phyloP scores from a whole-genome alignment of 2,888 invertebrate species.

The Morinoia aosen region DNA sequence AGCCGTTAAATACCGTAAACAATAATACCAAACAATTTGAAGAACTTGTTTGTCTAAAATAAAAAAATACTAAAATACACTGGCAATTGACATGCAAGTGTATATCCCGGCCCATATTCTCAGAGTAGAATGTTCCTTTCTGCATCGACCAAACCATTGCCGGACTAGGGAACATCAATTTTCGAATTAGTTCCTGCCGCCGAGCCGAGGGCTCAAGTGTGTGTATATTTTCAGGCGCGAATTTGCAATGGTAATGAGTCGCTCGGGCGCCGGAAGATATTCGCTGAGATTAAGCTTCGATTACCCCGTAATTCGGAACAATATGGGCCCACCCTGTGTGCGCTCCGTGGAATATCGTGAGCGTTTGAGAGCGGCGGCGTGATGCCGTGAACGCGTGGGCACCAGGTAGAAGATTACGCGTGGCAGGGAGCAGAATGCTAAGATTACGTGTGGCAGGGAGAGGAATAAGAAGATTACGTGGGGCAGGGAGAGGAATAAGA shows the following conservation, averaged over 20 bases:
- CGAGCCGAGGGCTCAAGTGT: constrained; percentile 7
- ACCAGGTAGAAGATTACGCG: background rate
- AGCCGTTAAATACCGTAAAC: too few relatives aligned
- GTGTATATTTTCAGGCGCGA: background rate
- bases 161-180: background rate
- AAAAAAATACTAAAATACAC: background rate
- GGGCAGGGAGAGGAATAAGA: background rate
- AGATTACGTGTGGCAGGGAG: background rate
- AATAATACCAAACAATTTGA: background rate
- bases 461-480: background rate
- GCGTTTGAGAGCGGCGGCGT: too few relatives aligned
- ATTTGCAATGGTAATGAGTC: constrained; percentile 30
- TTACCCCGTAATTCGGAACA: constrained; percentile 22
- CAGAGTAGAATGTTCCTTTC: background rate
- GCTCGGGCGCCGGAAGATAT: constrained; percentile 14
- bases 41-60: background rate
- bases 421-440: background rate
- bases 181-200: background rate
- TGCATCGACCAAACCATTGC: background rate
- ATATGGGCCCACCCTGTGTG: constrained; percentile 3
- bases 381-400: background rate
- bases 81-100: background rate
- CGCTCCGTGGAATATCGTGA: background rate
- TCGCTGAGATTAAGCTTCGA: constrained; percentile 25
- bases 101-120: background rate